These are phyloP conservation scores for Rotaria magnacalcarata DNA, from an alignment of 2,888 invertebrate genomes.

Conservation along the genomic window DNA sequence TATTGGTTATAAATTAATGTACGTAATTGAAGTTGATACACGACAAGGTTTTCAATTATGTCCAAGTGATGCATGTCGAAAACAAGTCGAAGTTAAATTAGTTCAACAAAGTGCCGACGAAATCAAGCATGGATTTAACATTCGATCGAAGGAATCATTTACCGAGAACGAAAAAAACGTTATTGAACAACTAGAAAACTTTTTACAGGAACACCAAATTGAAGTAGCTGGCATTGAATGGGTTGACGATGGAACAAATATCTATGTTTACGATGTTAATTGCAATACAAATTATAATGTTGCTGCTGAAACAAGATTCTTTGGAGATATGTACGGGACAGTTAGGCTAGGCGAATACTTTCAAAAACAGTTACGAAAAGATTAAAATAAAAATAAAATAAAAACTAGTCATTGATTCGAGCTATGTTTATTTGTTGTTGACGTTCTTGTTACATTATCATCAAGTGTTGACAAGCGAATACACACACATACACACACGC, in stretches of 20 bases:
- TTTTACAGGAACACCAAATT: background rate
- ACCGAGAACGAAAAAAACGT: background rate
- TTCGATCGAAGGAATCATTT: background rate
- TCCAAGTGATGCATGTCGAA: slow-evolving; percentile 37
- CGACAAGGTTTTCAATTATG: slow-evolving; percentile 32
- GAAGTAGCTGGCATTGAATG: slow-evolving; percentile 25
- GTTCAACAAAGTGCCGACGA: slow-evolving; percentile 8
- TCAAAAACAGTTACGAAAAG: slow-evolving; percentile 27
- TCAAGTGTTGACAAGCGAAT: slow-evolving; percentile 19
- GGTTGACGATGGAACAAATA: background rate
- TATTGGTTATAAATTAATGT: slow-evolving; percentile 27
- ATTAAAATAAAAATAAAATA: background rate
- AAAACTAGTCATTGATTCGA: background rate
- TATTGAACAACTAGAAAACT: background rate
- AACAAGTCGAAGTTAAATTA: background rate
- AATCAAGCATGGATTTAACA: slow-evolving; percentile 6
- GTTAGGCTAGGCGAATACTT: background rate
- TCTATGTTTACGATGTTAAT: slow-evolving; percentile 14
- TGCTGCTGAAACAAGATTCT: slow-evolving; percentile 23
- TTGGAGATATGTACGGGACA: background rate
- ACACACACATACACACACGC: background rate
- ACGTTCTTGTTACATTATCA: background rate
- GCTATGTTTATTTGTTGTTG: slow-evolving; percentile 22
- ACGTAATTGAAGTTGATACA: slow-evolving; percentile 28
- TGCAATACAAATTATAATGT: slow-evolving; percentile 36